A percentile compares a stretch with the other conserved stretches of the same genome.
Evolutionary conservation across 2,797 vertebrate genomes (phyloP).

Genomic region (Mergus octosetaceus): DNA sequence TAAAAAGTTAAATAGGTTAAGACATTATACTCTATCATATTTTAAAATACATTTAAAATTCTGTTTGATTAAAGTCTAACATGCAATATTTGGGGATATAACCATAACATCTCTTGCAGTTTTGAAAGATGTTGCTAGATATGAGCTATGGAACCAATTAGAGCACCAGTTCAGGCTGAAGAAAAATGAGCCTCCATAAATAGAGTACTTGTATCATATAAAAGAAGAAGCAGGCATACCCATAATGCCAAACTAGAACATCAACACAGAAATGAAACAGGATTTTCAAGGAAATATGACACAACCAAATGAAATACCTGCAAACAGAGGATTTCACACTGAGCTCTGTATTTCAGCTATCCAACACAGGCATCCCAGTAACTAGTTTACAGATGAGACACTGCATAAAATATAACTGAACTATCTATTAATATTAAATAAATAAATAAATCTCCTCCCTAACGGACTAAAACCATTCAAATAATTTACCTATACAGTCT

Average conservation of each 20-base stretch:
- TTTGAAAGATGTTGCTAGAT: constrained; percentile 28
- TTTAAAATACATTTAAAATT: constrained; percentile 4
- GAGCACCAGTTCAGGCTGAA: constrained; percentile 13
- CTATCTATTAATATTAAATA: not conserved
- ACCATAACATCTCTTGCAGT: not conserved
- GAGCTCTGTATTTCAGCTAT: not conserved
- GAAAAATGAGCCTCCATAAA: constrained; percentile 52
- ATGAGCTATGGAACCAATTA: constrained; percentile 66
- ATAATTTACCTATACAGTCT: not conserved
- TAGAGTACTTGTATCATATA: not conserved
- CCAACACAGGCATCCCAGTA: not conserved
- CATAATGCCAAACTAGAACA: constrained; percentile 13
- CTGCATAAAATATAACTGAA: not conserved
- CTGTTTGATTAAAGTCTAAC: not conserved
- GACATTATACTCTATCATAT: not conserved
- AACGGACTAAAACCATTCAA: not conserved
- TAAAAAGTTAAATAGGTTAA: not conserved
- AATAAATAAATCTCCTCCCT: not conserved
- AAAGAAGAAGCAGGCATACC: constrained; percentile 17
- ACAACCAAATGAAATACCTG: constrained; percentile 1
- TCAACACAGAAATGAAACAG: not conserved
- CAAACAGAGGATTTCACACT: not conserved
- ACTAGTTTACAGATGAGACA: not conserved
- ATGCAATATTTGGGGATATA: not conserved
- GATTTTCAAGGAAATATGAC: constrained; percentile 25